Evolutionary conservation across 2,113 vertebrate species (phyloP), one percentile per base, ranked within the genome.

Genomic region (Onychostoma macrolepis): DNA sequence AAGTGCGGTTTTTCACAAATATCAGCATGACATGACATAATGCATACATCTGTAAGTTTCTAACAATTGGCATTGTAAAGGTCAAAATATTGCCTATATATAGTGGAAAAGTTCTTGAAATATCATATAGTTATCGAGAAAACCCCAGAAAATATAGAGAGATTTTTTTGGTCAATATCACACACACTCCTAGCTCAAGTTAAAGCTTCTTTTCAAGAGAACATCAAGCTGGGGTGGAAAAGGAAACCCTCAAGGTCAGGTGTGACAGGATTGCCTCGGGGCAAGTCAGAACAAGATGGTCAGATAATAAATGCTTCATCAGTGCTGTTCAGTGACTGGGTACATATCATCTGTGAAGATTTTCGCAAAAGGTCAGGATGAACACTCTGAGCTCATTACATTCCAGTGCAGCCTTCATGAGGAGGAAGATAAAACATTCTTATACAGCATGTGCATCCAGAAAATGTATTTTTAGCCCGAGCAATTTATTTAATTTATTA

Each of bases 211-310:
- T 58, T n/a, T 48, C 8, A 13, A 77, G 38, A 75, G 71, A 9
- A 38, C 53, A 30, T 45, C 13, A 85, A 65, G 56, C 28, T 21
- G 41, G 24, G 13, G 24, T 10, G 9, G n/a, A 33, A 45, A 26
- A 85, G 87, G 77, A 81, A 61, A 45, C 41, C 41, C 80, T 67
- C 80, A 48, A 81, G 84, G 67, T 85, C 75, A 85, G 38, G 43
- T 38, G 67, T 36, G 83, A 33, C 43, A 85, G 50, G 63, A 15
- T 26, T 81, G 78, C 67, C 67, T 38, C 21, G 4, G 21, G 78
- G 78, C 78, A 67, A 48, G 19, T 50, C 28, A 45, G 56, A 77
- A 45, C 56, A 48, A 45, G 61, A 67, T 15, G 84, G 76, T 53
- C 28, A 50, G 74, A 33, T 77, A 74, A 69, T 79, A 50, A 76